Evolutionary conservation across 1,140 invertebrate species (phyloP).

Genomic region (Wiebesia pumilae): DNA sequence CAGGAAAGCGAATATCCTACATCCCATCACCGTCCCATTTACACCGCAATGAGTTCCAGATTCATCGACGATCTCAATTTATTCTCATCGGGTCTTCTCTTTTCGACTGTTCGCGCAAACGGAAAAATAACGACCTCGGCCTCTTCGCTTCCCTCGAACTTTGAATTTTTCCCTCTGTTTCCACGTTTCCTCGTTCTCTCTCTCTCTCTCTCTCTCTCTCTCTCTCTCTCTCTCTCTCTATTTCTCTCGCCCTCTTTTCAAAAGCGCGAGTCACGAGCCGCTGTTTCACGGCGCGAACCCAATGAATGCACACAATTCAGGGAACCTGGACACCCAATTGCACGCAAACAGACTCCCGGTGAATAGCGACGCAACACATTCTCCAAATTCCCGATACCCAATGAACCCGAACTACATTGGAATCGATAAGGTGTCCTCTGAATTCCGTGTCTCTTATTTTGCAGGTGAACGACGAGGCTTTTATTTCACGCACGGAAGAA

Average conservation of each 20-base stretch:
- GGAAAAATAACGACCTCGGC: neutral
- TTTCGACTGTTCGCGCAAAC: neutral
- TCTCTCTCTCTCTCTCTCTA: no score
- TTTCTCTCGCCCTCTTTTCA: neutral
- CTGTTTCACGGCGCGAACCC: conserved; percentile 48
- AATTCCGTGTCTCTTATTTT: conserved; percentile 15
- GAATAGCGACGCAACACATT: conserved; percentile 59
- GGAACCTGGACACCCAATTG: neutral
- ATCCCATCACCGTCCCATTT: no score
- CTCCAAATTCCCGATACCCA: conserved; percentile 57
- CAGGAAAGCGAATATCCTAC: no score
- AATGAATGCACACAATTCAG: conserved; percentile 56
- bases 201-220: no score
- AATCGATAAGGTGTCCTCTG: conserved; percentile 59
- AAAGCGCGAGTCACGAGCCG: neutral
- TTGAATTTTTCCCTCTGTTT: neutral
- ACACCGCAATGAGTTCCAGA: neutral
- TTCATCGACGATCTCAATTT: neutral
- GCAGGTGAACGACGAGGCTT: neutral
- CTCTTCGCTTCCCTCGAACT: neutral
- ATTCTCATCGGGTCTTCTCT: neutral
- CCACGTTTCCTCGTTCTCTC: conserved; percentile 2
- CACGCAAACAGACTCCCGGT: neutral
- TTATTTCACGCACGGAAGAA: conserved; percentile 23
- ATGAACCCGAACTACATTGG: conserved; percentile 49